These are phyloP conservation scores for Bellardia bayeri DNA, from an alignment of 2,888 invertebrate genomes.

Conservation along the genomic window DNA sequence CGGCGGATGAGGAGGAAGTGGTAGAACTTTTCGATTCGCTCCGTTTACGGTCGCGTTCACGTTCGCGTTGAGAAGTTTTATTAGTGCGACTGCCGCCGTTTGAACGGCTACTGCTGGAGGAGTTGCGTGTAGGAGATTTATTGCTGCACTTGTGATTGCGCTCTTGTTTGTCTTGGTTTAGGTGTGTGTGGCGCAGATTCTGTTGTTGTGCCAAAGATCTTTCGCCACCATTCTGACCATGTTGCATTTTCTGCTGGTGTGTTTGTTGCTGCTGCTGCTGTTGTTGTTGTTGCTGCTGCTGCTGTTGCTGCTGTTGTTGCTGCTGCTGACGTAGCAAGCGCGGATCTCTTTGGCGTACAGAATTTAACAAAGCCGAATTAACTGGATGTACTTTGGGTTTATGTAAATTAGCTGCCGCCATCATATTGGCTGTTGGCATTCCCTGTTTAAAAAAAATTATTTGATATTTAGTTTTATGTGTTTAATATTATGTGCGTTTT, in stretches of 20 bases:
- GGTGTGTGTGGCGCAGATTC: constrained; percentile 33
- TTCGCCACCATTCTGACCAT: constrained; percentile 64
- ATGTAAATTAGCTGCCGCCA: constrained; percentile 64
- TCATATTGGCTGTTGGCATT: constrained; percentile 24
- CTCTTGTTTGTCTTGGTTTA: constrained; percentile 42
- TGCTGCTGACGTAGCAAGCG: constrained; percentile 83
- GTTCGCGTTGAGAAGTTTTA: constrained; percentile 76
- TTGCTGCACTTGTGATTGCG: constrained; percentile 75
- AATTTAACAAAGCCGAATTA: constrained; percentile 84
- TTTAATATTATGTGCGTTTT: not conserved
- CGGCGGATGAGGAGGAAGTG: constrained; percentile 77
- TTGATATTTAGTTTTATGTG: not conserved
- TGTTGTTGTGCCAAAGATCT: constrained; percentile 60
- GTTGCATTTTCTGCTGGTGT: constrained; percentile 78
- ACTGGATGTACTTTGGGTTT: constrained; percentile 86
- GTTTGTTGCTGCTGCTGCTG: constrained; percentile 75
- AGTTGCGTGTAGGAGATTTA: constrained; percentile 78
- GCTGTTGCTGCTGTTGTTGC: constrained; percentile 81
- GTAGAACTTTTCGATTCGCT: constrained; percentile 80
- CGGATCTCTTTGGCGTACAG: constrained; percentile 84
- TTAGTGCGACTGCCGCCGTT: constrained; percentile 70
- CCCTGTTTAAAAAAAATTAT: constrained; percentile 29
- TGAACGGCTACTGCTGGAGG: constrained; percentile 66
- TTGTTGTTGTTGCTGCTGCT: constrained; percentile 78
- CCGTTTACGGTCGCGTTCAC: constrained; percentile 79